Evolutionary conservation across 2,113 vertebrate species (phyloP).

Genomic region (Oreochromis niloticus): DNA sequence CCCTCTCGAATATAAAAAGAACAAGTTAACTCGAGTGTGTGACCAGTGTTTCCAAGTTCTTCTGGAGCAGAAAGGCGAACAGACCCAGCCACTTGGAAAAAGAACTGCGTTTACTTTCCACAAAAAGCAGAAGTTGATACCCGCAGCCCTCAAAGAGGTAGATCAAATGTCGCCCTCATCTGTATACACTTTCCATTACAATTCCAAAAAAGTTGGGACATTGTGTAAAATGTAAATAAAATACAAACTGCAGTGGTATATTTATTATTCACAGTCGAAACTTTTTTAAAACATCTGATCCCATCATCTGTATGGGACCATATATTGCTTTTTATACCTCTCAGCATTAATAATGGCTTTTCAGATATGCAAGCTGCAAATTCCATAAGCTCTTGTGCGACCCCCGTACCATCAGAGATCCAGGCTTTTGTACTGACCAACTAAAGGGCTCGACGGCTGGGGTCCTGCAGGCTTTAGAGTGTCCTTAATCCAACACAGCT

Average conservation of each 20-base stretch:
- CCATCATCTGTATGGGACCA: neutral
- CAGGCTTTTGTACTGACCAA: neutral
- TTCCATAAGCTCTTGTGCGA: neutral
- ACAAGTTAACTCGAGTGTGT: slow-evolving; percentile 88
- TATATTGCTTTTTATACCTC: neutral
- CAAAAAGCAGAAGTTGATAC: slow-evolving; percentile 90
- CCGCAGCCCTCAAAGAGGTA: slow-evolving; percentile 93
- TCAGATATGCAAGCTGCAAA: neutral
- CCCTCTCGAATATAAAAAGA: slow-evolving; percentile 89
- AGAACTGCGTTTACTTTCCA: slow-evolving; percentile 73
- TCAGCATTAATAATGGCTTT: neutral
- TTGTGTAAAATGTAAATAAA: too few species aligned
- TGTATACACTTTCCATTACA: neutral
- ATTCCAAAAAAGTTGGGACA: too few species aligned
- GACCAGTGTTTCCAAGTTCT: slow-evolving; percentile 86
- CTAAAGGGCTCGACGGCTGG: neutral
- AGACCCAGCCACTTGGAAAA: slow-evolving; percentile 54
- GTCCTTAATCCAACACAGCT: neutral
- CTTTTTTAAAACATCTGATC: too few species aligned
- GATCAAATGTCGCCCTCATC: neutral
- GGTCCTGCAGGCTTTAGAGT: neutral
- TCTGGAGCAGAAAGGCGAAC: slow-evolving; percentile 65
- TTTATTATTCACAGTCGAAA: neutral
- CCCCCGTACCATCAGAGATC: neutral
- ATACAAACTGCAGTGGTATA: neutral